phyloP scores from a whole-genome alignment of 2,797 vertebrate genomes.

The Anniella stebbinsi region DNA sequence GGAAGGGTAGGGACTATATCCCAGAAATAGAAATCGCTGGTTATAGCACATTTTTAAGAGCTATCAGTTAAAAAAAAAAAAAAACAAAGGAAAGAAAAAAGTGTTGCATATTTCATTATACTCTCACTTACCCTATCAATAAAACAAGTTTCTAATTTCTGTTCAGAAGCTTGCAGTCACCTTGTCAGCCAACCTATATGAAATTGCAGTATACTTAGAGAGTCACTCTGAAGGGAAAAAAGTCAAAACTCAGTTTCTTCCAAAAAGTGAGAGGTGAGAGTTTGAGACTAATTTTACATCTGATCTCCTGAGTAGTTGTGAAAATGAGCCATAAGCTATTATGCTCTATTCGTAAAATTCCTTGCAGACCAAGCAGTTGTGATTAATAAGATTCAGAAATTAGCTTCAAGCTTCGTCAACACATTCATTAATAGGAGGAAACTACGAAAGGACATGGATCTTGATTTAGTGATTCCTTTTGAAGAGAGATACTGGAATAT shows the following conservation, averaged over 20 bases:
- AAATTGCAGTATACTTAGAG: constrained; percentile 23
- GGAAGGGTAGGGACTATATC: not conserved
- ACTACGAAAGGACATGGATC: constrained; percentile 32
- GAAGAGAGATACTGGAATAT: not conserved
- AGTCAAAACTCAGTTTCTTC: constrained; percentile 58
- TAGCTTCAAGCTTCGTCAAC: constrained; percentile 49
- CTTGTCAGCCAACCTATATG: not conserved
- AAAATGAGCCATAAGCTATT: constrained; percentile 69
- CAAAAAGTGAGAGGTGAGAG: constrained; percentile 58
- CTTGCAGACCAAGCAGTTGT: constrained; percentile 58
- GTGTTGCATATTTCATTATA: not conserved
- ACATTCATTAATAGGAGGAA: constrained; percentile 61
- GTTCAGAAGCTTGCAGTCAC: not conserved
- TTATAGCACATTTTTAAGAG: not conserved
- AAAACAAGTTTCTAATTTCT: not conserved
- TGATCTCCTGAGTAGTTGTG: constrained; percentile 68
- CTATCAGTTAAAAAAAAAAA: not conserved
- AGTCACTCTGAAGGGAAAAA: constrained; percentile 47
- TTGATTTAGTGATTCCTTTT: constrained; percentile 39
- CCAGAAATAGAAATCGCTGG: not conserved
- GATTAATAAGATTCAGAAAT: constrained; percentile 63
- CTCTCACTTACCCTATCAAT: not conserved
- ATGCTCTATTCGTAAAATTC: constrained; percentile 68
- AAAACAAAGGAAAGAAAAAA: too few species aligned
- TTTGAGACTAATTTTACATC: constrained; percentile 66